phyloP scores from a whole-genome alignment of 2,797 vertebrate species.

The Darevskia nairensis region DNA sequence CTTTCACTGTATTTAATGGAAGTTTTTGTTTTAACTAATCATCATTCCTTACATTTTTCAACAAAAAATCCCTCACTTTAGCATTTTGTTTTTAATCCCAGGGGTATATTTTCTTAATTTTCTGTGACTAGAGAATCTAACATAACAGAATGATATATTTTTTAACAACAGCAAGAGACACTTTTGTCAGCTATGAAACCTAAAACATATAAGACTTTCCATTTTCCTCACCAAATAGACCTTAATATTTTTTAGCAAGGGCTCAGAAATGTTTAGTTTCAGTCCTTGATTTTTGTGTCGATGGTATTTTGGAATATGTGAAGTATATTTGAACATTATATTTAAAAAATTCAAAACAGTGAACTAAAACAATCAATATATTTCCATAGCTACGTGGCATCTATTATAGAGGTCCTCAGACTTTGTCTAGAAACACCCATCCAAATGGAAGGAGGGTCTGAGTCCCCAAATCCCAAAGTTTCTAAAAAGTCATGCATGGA shows the following conservation, averaged over 20 bases:
- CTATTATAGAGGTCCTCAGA: not conserved
- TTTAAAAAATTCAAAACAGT: not conserved
- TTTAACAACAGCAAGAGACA: not conserved
- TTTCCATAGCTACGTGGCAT: not conserved
- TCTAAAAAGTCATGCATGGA: not conserved
- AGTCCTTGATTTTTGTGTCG: not conserved
- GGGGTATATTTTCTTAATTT: not conserved
- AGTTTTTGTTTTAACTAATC: not conserved
- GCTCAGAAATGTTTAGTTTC: not conserved
- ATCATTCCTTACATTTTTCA: not conserved
- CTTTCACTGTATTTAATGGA: not conserved
- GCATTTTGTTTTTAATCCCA: not conserved
- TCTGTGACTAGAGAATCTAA: rapidly evolving
- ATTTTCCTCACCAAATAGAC: not conserved
- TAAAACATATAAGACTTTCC: rapidly evolving
- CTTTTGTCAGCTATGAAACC: not conserved
- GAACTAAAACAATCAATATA: not conserved
- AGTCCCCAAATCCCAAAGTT: not conserved
- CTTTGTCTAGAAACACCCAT: no score
- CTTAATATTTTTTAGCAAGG: not conserved
- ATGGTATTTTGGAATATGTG: not conserved
- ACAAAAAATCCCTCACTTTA: not conserved
- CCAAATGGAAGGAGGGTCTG: no score
- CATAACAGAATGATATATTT: rapidly evolving
- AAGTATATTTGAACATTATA: not conserved